Evolutionary conservation across 2,888 invertebrate genomes (phyloP).

Genomic region (Eulithis prunata): DNA sequence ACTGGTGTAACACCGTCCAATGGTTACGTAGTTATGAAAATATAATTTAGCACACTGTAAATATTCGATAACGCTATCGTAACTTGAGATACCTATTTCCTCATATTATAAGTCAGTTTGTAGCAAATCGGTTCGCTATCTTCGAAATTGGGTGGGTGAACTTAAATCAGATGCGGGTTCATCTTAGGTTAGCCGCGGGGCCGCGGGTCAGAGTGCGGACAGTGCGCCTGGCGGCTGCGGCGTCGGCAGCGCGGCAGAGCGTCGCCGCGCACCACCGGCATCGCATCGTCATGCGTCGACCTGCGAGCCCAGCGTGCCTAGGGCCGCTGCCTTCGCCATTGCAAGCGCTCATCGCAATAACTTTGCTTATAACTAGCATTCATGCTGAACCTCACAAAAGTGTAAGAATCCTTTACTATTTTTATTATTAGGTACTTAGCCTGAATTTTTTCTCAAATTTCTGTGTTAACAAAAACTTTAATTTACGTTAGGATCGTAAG

Average conservation of each 20-base stretch:
- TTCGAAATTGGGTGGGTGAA: slow-evolving; percentile 80
- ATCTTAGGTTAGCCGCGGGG: slow-evolving; percentile 65
- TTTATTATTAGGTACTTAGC: background rate
- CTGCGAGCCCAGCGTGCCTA: slow-evolving; percentile 43
- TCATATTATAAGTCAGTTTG: slow-evolving; percentile 56
- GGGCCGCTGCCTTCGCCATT: slow-evolving; percentile 40
- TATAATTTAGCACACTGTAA: slow-evolving; percentile 24
- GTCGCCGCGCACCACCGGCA: slow-evolving; percentile 57
- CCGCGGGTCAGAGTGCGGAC: slow-evolving; percentile 70
- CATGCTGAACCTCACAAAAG: slow-evolving; percentile 12
- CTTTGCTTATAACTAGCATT: slow-evolving; percentile 9
- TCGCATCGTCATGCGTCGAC: slow-evolving; percentile 67
- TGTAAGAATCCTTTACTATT: slow-evolving; percentile 14
- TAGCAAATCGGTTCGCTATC: slow-evolving; percentile 68
- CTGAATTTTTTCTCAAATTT: background rate
- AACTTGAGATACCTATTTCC: slow-evolving; percentile 55
- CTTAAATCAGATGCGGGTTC: slow-evolving; percentile 76
- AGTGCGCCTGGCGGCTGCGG: slow-evolving; percentile 52
- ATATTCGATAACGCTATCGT: slow-evolving; percentile 33
- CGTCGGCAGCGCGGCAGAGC: slow-evolving; percentile 58
- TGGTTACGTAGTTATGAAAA: slow-evolving; percentile 15
- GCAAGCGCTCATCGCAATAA: slow-evolving; percentile 9
- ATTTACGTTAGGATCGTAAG: slow-evolving; percentile 20
- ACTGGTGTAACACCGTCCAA: slow-evolving; percentile 3
- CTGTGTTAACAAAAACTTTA: background rate